A percentile compares a stretch with the other conserved stretches of the same genome.
These are phyloP conservation scores for Porites lobata DNA, from an alignment of 92 coral and sea anemone species.

Conservation along the genomic window DNA sequence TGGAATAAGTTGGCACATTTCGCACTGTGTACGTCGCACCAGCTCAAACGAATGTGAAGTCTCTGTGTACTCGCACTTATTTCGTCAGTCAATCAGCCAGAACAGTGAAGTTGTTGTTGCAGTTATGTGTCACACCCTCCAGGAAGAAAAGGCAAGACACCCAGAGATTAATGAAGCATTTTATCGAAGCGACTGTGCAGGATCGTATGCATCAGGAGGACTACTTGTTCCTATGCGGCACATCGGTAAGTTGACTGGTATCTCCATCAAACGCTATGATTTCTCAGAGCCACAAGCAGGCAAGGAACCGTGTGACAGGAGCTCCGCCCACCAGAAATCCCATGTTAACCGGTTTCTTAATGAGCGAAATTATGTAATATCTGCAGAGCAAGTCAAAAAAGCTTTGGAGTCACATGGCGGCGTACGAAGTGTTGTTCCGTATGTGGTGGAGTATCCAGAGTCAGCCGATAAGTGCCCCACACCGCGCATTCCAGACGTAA, in stretches of 20 bases:
- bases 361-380: slow-evolving; percentile 1
- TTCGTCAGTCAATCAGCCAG: too few species aligned
- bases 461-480: slow-evolving; percentile 11
- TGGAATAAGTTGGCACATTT: too few species aligned
- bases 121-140: slow-evolving; percentile 43
- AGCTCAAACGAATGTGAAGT: too few species aligned
- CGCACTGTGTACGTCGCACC: too few species aligned
- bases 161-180: neutral
- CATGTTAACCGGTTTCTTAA: neutral
- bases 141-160: slow-evolving; percentile 48
- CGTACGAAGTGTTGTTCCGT: slow-evolving; percentile 12
- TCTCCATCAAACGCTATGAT: slow-evolving; percentile 44
- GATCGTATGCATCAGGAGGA: slow-evolving; percentile 52
- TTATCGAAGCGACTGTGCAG: slow-evolving; percentile 69
- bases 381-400: slow-evolving; percentile 12
- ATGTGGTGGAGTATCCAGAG: slow-evolving; percentile 14
- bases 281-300: slow-evolving; percentile 56
- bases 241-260: slow-evolving; percentile 41
- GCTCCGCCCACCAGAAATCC: slow-evolving; percentile 30
- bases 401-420: slow-evolving; percentile 3
- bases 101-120: slow-evolving; percentile 40
- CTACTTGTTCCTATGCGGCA: slow-evolving; percentile 46
- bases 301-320: slow-evolving; percentile 47
- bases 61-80: too few species aligned
- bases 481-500: slow-evolving; percentile 44